These are phyloP conservation scores for Trypoxylus dichotomus DNA, from an alignment of 1,140 invertebrate genomes.

Conservation along the genomic window DNA sequence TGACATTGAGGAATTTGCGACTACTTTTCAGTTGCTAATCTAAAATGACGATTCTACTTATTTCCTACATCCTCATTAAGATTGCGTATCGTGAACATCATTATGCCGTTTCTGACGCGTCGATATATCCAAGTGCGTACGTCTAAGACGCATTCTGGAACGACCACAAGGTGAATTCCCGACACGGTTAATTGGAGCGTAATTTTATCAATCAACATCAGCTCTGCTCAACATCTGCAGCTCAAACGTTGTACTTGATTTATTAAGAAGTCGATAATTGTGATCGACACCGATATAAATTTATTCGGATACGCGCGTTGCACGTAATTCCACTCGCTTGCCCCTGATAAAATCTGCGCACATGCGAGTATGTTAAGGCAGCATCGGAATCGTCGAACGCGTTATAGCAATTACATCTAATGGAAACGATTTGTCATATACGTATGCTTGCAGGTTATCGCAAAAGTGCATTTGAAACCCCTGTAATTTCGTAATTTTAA, in stretches of 20 bases:
- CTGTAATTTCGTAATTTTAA: too few relatives aligned
- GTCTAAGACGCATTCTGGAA: not conserved
- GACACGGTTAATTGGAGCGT: constrained; percentile 1
- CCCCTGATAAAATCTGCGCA: not conserved
- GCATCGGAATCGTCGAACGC: too few relatives aligned
- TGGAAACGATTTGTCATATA: too few relatives aligned
- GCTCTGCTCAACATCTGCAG: not conserved
- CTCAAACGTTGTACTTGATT: not conserved
- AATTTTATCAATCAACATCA: constrained; percentile 5
- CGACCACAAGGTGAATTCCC: not conserved
- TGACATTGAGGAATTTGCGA: too few relatives aligned
- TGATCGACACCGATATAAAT: constrained; percentile 8
- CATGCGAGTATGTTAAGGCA: not conserved
- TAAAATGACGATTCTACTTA: too few relatives aligned
- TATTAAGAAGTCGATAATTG: not conserved
- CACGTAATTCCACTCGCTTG: not conserved
- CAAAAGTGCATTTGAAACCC: too few relatives aligned
- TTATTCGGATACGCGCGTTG: not conserved
- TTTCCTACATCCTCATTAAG: too few relatives aligned
- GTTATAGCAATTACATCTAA: too few relatives aligned
- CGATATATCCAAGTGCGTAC: not conserved
- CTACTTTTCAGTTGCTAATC: too few relatives aligned
- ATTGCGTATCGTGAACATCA: too few relatives aligned
- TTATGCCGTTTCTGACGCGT: not conserved
- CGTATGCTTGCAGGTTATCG: too few relatives aligned